A percentile compares a stretch with the other conserved stretches of the same genome.
Conservation (phyloP, 2,113 vertebrate species). For the Cololabis saira region DNA sequence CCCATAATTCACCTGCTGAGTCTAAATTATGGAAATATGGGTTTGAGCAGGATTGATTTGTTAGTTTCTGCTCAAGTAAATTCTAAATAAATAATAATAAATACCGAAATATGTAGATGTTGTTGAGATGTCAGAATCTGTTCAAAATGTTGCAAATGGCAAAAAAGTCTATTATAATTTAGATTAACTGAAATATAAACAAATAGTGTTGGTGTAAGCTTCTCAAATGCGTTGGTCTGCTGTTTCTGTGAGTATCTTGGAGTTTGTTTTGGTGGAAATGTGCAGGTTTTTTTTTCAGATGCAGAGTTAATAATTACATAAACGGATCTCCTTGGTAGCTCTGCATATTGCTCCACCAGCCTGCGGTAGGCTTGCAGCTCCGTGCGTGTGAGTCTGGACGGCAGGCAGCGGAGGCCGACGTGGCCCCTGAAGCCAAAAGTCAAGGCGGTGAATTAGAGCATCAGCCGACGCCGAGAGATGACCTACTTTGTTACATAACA, state of each 20-base stretch:
- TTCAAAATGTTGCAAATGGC: too few species aligned
- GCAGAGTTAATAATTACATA: conserved; percentile 37
- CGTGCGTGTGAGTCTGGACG: conserved; percentile 18
- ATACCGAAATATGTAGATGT: too few species aligned
- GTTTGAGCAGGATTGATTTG: too few species aligned
- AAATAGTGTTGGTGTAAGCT: too few species aligned
- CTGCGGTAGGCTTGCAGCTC: conserved; percentile 21
- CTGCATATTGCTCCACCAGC: conserved; percentile 13
- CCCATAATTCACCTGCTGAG: too few species aligned
- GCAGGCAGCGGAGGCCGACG: conserved; percentile 14
- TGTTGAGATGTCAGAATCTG: too few species aligned
- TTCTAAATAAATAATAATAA: too few species aligned
- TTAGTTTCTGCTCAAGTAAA: too few species aligned
- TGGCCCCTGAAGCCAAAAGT: conserved; percentile 56
- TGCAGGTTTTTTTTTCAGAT: not conserved
- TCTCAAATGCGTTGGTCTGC: too few species aligned
- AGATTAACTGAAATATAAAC: too few species aligned
- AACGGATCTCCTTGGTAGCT: conserved; percentile 13
- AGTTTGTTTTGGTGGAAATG: not conserved
- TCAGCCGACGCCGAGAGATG: conserved; percentile 54
- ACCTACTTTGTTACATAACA: conserved; percentile 80
- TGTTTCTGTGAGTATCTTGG: not conserved
- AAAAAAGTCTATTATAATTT: too few species aligned
- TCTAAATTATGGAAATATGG: too few species aligned
- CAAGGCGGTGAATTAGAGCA: conserved; percentile 62